Percentiles rank a stretch among this genome's conserved stretches.
Conservation (phyloP, 2,888 invertebrate genomes). For the Eulithis testata region DNA sequence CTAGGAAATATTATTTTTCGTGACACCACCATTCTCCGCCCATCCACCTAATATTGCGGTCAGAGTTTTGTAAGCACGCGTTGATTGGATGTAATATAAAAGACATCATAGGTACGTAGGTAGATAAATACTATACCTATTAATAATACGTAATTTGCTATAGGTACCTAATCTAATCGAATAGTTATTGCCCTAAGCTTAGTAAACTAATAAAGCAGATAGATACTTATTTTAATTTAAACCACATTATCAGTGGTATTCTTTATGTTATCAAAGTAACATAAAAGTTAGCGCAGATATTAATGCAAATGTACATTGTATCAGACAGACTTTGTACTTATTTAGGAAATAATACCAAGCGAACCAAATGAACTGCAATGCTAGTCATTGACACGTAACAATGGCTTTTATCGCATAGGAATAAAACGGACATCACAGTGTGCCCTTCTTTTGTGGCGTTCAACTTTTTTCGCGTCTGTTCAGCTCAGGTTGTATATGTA, state of each 20-base stretch:
- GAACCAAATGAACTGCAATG: conserved; percentile 1
- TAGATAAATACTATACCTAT: background rate
- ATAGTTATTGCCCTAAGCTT: background rate
- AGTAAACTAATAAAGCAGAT: background rate
- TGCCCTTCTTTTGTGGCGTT: conserved; percentile 4
- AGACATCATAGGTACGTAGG: too few species aligned
- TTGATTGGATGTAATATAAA: too few species aligned
- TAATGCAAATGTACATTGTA: conserved; percentile 4
- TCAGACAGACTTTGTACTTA: background rate
- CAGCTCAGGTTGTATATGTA: conserved; percentile 8
- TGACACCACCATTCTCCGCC: too few species aligned
- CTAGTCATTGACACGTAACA: conserved; percentile 6
- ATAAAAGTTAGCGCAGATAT: conserved; percentile 5
- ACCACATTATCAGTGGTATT: conserved; percentile 5
- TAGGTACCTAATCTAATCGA: conserved; percentile 7
- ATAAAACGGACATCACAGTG: conserved; percentile 14
- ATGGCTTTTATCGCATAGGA: background rate
- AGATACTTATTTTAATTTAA: background rate
- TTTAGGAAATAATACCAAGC: conserved; percentile 9
- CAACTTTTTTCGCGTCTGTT: conserved; percentile 7
- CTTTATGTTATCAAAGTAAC: conserved; percentile 2
- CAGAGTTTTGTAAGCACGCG: too few species aligned
- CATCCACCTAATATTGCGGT: too few species aligned
- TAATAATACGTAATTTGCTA: background rate
- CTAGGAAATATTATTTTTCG: too few species aligned